Evolutionary conservation across 2,113 vertebrate species (phyloP).

Genomic region (Elanoides forficatus): DNA sequence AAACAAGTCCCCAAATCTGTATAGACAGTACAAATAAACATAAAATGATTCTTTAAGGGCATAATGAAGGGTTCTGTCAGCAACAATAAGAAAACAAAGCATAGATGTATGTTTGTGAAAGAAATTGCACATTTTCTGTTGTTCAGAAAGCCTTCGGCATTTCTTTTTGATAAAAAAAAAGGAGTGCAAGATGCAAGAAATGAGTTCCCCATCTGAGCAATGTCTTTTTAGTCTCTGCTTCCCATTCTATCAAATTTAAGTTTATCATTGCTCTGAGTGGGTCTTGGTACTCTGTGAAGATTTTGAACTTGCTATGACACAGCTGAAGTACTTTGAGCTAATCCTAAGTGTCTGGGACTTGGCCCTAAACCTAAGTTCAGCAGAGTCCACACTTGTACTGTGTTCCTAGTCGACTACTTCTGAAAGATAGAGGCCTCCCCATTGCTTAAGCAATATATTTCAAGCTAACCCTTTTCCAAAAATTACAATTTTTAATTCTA

Average conservation of each 20-base stretch:
- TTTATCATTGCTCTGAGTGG: not conserved
- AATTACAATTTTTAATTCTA: conserved; percentile 13
- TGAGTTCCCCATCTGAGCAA: not conserved
- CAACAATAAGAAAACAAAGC: conserved; percentile 35
- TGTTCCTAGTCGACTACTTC: not conserved
- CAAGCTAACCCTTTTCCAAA: not conserved
- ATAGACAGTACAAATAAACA: conserved; percentile 50
- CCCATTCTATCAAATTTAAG: not conserved
- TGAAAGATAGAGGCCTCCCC: not conserved
- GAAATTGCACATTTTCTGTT: not conserved
- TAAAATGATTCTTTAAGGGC: conserved; percentile 55
- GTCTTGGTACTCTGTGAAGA: not conserved
- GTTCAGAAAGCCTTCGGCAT: not conserved
- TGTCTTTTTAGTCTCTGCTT: not conserved
- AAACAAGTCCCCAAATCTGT: conserved; percentile 48
- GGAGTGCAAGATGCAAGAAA: not conserved
- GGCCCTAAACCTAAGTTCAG: not conserved
- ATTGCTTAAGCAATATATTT: not conserved
- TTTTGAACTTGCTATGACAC: conserved; percentile 15
- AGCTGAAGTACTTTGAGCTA: not conserved
- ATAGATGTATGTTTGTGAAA: not conserved
- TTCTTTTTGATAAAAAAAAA: not conserved
- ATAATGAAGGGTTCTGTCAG: conserved; percentile 52
- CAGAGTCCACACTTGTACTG: not conserved
- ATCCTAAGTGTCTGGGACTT: not conserved